These are phyloP conservation scores for Hirtodrosophila cameraria DNA, from an alignment of 2,888 invertebrate species.

Conservation along the genomic window DNA sequence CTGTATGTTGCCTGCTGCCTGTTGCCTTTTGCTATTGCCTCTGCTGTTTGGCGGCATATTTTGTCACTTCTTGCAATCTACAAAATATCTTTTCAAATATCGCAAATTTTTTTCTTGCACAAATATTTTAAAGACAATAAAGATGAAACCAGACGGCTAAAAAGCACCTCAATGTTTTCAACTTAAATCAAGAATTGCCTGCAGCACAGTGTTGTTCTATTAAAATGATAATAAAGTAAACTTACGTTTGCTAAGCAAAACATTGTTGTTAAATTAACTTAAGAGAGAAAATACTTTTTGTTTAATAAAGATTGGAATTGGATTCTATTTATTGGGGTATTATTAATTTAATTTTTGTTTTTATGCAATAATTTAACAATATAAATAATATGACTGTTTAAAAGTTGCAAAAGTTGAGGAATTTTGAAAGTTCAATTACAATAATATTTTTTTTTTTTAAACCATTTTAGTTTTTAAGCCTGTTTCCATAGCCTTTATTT, in stretches of 20 bases:
- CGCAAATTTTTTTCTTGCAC: conserved; percentile 22
- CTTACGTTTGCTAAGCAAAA: neutral
- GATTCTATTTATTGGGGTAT: no score
- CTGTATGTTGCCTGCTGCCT: no score
- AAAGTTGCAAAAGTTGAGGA: no score
- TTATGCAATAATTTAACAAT: no score
- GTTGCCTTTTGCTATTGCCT: conserved; percentile 21
- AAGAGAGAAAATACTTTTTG: neutral
- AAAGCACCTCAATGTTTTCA: neutral
- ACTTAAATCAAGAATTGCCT: neutral
- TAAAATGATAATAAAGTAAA: neutral
- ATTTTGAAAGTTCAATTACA: no score
- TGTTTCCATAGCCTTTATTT: no score
- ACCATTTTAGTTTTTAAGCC: no score
- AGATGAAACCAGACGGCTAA: neutral
- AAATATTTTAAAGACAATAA: conserved; percentile 13
- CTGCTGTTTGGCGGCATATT: conserved; percentile 42
- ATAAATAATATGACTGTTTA: no score
- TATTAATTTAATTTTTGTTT: no score
- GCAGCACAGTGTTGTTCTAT: neutral
- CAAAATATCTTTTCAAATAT: conserved; percentile 26
- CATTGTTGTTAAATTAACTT: conserved; percentile 3
- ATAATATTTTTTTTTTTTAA: no score
- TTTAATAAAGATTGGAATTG: no score
- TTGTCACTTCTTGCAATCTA: conserved; percentile 50